phyloP scores from a whole-genome alignment of 2,888 invertebrate genomes.

The Proisotoma minuta region DNA sequence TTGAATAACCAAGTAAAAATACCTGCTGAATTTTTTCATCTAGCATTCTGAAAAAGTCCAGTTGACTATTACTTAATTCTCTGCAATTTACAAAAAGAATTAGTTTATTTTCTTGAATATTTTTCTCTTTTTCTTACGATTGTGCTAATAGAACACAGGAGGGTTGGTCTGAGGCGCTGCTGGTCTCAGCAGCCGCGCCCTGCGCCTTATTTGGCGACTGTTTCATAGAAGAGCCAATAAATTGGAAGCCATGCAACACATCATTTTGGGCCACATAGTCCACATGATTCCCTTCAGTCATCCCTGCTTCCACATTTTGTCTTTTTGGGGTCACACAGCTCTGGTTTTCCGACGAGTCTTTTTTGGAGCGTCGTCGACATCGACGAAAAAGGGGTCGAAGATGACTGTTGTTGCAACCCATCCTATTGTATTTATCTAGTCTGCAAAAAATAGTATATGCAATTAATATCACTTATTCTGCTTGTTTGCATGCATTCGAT shows the following conservation, averaged over 20 bases:
- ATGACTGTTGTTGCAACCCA: conserved; percentile 8
- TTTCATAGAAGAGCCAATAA: background rate
- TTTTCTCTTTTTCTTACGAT: conserved; percentile 6
- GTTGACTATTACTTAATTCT: conserved; percentile 81
- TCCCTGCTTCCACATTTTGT: background rate
- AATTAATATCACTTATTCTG: no score
- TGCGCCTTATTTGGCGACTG: background rate
- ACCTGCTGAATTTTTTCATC: conserved; percentile 88
- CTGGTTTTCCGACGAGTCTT: background rate
- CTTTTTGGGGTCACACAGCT: background rate
- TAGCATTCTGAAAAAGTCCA: conserved; percentile 88
- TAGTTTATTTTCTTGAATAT: background rate
- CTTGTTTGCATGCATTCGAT: no score
- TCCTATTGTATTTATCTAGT: no score
- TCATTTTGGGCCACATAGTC: background rate
- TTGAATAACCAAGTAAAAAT: conserved; percentile 48
- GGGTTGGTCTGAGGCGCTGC: conserved; percentile 4
- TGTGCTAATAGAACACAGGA: conserved; percentile 7
- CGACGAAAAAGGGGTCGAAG: conserved; percentile 7
- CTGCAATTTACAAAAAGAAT: conserved; percentile 57
- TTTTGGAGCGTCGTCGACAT: conserved; percentile 9
- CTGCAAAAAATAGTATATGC: no score
- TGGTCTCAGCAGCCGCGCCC: no score
- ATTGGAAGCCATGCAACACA: conserved; percentile 10
- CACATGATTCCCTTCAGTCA: background rate